A percentile compares a stretch with the other conserved stretches of the same genome.
These are phyloP conservation scores for Parambassis ranga DNA, from an alignment of 2,797 vertebrate species.

Conservation along the genomic window DNA sequence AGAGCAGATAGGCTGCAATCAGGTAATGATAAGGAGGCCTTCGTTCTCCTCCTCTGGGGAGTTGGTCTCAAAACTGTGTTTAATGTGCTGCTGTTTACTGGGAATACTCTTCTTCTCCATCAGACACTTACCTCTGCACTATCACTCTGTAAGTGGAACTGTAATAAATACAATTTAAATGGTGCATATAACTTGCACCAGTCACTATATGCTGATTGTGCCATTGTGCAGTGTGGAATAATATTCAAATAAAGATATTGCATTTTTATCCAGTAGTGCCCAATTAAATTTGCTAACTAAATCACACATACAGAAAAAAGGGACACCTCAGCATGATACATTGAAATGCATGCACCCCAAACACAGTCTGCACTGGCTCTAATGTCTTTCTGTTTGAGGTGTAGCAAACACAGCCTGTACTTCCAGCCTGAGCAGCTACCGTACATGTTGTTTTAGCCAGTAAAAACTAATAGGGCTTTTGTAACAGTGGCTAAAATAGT, in stretches of 20 bases:
- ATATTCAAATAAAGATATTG: neutral
- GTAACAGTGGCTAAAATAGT: neutral
- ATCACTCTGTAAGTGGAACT: too few species aligned
- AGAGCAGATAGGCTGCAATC: constrained; percentile 41
- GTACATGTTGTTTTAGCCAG: neutral
- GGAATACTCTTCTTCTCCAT: neutral
- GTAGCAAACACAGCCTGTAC: neutral
- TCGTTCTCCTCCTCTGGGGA: constrained; percentile 2
- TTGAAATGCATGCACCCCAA: neutral
- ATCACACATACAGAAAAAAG: neutral
- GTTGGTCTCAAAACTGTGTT: neutral
- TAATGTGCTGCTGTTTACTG: neutral
- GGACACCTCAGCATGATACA: neutral
- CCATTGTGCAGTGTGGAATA: too few species aligned
- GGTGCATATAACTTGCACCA: too few species aligned
- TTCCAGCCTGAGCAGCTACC: neutral
- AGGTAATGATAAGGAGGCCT: constrained; percentile 31
- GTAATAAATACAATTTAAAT: too few species aligned
- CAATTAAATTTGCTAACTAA: neutral
- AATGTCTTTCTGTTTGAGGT: neutral
- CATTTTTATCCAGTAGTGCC: neutral
- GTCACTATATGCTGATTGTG: too few species aligned
- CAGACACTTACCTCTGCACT: too few species aligned
- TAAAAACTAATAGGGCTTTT: neutral
- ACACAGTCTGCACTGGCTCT: neutral